These are phyloP conservation scores for Forbesichthys papilliferus DNA, from an alignment of 2,113 vertebrate genomes.

Conservation along the genomic window DNA sequence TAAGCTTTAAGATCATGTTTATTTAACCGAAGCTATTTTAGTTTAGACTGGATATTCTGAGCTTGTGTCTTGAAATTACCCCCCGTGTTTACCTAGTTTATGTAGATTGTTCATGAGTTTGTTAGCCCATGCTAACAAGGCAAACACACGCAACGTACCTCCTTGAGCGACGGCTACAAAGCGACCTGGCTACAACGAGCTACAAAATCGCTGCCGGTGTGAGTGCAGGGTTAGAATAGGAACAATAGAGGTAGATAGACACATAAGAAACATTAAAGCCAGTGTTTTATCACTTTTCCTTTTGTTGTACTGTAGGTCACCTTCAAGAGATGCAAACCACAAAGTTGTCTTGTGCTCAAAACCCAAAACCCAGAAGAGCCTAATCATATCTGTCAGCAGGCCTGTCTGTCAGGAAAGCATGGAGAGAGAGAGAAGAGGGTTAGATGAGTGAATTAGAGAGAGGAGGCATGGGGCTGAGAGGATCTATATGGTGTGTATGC, in stretches of 20 bases:
- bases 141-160: no score
- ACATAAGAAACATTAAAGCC: constrained; percentile 8
- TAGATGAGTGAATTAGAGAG: constrained; percentile 3
- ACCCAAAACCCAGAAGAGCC: constrained; percentile 42
- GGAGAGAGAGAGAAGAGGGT: constrained; percentile 7
- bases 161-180: no score
- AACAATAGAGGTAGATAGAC: constrained; percentile 19
- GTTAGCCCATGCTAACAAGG: no score
- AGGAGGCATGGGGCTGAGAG: background rate
- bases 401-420: constrained; percentile 9
- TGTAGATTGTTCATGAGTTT: no score
- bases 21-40: no score
- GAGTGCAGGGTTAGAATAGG: constrained; percentile 4
- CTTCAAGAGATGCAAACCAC: constrained; percentile 21
- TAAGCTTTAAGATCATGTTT: no score
- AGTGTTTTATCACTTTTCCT: constrained; percentile 20
- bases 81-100: no score
- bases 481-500: background rate
- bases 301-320: constrained; percentile 46
- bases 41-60: no score
- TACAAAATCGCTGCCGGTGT: no score
- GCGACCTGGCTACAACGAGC: no score
- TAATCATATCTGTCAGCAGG: constrained; percentile 27
- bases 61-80: no score
- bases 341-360: constrained; percentile 37